These are phyloP conservation scores for Meteorus cinctellus DNA, from an alignment of 2,888 invertebrate genomes.

Conservation along the genomic window DNA sequence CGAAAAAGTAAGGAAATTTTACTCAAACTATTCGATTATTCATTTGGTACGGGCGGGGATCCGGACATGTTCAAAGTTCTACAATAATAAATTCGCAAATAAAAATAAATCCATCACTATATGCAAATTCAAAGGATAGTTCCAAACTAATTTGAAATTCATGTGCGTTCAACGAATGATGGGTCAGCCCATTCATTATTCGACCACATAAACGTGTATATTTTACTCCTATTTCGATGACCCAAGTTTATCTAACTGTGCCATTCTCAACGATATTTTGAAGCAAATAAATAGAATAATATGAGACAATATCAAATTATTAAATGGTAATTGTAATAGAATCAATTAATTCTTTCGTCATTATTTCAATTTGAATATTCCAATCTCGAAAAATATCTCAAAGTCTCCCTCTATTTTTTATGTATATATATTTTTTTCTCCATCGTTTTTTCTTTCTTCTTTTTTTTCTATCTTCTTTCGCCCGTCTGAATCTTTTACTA, in stretches of 20 bases:
- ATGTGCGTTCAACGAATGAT: slow-evolving; percentile 48
- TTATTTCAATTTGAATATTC: slow-evolving; percentile 23
- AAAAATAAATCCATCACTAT: slow-evolving; percentile 53
- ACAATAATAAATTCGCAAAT: slow-evolving; percentile 17
- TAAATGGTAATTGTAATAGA: neutral
- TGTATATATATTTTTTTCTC: neutral
- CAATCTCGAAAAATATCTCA: neutral
- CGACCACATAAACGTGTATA: slow-evolving; percentile 37
- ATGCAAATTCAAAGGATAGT: slow-evolving; percentile 52
- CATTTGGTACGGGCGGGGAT: neutral
- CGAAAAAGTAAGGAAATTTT: too few relatives aligned
- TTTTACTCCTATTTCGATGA: slow-evolving; percentile 14
- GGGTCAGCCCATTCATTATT: slow-evolving; percentile 51
- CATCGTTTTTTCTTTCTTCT: neutral
- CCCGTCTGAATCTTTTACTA: neutral
- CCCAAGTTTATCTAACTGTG: slow-evolving; percentile 39
- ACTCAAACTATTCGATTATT: neutral
- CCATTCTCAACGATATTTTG: slow-evolving; percentile 25
- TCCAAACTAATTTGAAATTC: slow-evolving; percentile 53
- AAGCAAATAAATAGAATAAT: neutral
- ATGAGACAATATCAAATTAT: neutral
- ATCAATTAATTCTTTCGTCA: neutral
- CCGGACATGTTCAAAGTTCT: neutral
- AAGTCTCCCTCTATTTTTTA: neutral
- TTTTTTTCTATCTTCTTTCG: slow-evolving; percentile 1